Evolutionary conservation across 1,140 invertebrate genomes (phyloP), one percentile per base, ranked within the genome.

Genomic region (Anastrepha ludens): DNA sequence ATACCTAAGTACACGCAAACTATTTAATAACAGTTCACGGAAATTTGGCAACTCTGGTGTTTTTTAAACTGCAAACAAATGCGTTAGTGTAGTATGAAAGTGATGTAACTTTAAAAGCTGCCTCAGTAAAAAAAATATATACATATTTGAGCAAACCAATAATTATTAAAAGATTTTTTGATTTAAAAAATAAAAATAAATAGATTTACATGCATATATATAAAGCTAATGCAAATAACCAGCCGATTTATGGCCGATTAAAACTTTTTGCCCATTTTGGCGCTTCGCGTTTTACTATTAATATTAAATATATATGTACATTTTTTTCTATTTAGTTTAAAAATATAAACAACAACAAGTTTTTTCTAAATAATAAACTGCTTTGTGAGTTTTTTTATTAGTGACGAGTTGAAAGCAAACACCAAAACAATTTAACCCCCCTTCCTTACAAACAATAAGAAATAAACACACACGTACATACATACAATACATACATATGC

Each of bases 101-200:
- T 81, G 74, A 55, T 81, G 74, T 50, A 78, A 78, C 74, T 78
- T 78, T 81, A 29, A 81, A 81, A 81, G 74, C 74, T 81, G 74
- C 74, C 74, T 81, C 74, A 81, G n/a, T 55, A 81, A 81, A 81
- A 81, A 81, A 81, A 55, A 81, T 81, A 81, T 55, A 81, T 50
- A 81, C 65, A 74, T 74, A 74, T 74, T 74, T 47, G 44, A 74
- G 41, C 67, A 74, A 74, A 74, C 44, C 11, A 50, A 81, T 81
- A 81, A 50, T 55, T 55, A 81, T 81, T 8, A 8, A n/a, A 81
- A 17, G n/a, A 78, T 17, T 78, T 50, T 81, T 81, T 81, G 0
- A 20, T 55, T 55, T 55, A 0, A 44, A 74, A 44, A 39, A 67
- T 39, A 74, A 1, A 15, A 74, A 6, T 44, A 74, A 17, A 74